Base-by-base conservation (phyloP, 2,797 vertebrate species). In the Bovichtus variegatus region DNA sequence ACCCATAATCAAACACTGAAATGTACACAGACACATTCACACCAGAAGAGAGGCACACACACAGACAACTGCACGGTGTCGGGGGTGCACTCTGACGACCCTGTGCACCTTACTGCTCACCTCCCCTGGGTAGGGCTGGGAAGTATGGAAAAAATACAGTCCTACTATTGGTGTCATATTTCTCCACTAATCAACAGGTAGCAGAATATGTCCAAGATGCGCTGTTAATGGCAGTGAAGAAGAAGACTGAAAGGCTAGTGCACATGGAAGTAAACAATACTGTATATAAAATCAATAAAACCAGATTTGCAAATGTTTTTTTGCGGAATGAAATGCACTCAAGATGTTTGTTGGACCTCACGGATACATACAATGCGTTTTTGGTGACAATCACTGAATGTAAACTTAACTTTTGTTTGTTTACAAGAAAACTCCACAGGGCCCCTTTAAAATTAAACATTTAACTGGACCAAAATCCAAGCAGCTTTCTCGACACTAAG, bases 1-100 rank as follows among this genome's bases (percentile, higher is more conserved):
- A 95, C 90, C 93, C 81, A 84, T 64, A 88, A 87, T 88, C 89
- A 88, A 84, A 89, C 87, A 82, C 73, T 40, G 18, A 57, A 73
- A 82, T 47, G 68, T 69, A 70, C 71, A 83, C 77, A 78, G 23
- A 73, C 68, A 57, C 79, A 72, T 61, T 69, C 55, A 76, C 71
- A 74, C 44, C 63, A 58, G 43, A 19, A 18, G 55, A 50, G 40
- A 64, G 59, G 9, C n/a, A n/a, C 66, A 36, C 50, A 25, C 23
- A 27, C 44, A 46, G 31, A 65, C 31, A 46, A 54, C 15, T 29
- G 29, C 43, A 36, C 67, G n/a, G 41, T 27, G 3, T 79, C 55
- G 16, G 57, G 9, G 6, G 69, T 25, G 50, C 7, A 58, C 29
- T 49, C 47, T 34, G 25, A 55, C 80, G 21, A 54, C 53, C 47